A percentile compares a stretch with the other conserved stretches of the same genome.
phyloP scores from a whole-genome alignment of 1,140 invertebrate genomes.

The Anastrepha ludens region DNA sequence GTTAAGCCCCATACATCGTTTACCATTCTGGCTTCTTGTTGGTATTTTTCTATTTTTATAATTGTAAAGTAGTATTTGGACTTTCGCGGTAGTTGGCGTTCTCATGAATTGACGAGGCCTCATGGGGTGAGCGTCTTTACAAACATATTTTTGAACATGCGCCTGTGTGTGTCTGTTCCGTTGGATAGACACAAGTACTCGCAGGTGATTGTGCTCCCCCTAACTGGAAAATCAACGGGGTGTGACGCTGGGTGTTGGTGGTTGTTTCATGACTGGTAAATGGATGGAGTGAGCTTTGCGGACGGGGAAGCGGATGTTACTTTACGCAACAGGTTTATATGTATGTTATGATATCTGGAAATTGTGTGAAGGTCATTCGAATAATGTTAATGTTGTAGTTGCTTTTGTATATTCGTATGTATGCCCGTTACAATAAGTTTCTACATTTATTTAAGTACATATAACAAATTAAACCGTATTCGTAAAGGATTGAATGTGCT shows the following conservation, averaged over 20 bases:
- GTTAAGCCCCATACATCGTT: too few relatives aligned
- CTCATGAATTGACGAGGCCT: neutral
- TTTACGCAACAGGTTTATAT: slow-evolving; percentile 34
- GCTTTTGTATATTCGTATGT: neutral
- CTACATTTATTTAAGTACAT: neutral
- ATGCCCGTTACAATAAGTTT: neutral
- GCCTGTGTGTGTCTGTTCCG: neutral
- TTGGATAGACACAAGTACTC: neutral
- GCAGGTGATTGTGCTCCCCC: slow-evolving; percentile 23
- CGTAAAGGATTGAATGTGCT: neutral
- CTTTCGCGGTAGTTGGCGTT: neutral
- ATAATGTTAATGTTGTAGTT: neutral
- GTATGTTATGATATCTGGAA: slow-evolving; percentile 37
- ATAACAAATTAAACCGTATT: neutral
- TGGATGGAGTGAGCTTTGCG: neutral
- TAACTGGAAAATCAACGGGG: neutral
- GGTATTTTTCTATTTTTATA: too few relatives aligned
- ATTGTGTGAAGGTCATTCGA: slow-evolving; percentile 55
- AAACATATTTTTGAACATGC: neutral
- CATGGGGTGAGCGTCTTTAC: neutral
- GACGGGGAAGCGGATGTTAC: neutral
- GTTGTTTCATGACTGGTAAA: neutral
- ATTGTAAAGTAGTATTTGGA: neutral
- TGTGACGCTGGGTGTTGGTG: neutral
- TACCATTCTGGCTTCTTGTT: too few relatives aligned